Evolutionary conservation across 30 jellyfish, hydroid and myxozoan species (phyloP), one percentile per base, ranked within the genome.

Genomic region (Pelagia noctiluca): DNA sequence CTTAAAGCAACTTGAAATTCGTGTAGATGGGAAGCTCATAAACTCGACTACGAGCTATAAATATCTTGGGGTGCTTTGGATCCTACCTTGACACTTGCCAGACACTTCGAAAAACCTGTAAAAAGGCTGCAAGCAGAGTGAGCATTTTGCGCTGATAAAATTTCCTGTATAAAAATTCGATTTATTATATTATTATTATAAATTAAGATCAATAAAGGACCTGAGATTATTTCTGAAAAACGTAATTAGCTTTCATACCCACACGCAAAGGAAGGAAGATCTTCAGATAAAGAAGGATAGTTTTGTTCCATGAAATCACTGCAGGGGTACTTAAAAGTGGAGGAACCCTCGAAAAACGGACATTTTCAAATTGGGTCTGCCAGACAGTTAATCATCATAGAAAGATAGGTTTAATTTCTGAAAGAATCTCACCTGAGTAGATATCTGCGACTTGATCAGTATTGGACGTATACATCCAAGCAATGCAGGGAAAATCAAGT

Each of bases 101-200:
- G 66, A 52, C 78, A 76, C 66, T 76, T 76, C 57, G 88, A 76
- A 48, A 76, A 76, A 52, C 88, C 73, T 52, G 67, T 35, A 76
- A 76, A 71, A 76, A 57, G 77, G 84, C 92, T 82, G 92, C 68
- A 82, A 67, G 92, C 86, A 78, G 89, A 78, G 89, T 78, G 80
- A 61, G 61, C 69, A 78, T 78, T 81, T 54, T 78, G 89, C 57
- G 89, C 25, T 38, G 49, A 66, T 12, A 12, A 31, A 22, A 64
- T n/a, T n/a, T n/a, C n/a, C n/a, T n/a, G n/a, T n/a, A n/a, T n/a
- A n/a, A n/a, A n/a, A n/a, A n/a, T n/a, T n/a, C n/a, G n/a, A n/a
- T n/a, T n/a, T n/a, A n/a, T n/a, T n/a, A n/a, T n/a, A n/a, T n/a
- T n/a, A n/a, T n/a, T n/a, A n/a, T n/a, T n/a, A n/a, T n/a, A n/a